Base-by-base conservation (phyloP, 2,113 vertebrate species). In the Phylloscopus whistleri region DNA sequence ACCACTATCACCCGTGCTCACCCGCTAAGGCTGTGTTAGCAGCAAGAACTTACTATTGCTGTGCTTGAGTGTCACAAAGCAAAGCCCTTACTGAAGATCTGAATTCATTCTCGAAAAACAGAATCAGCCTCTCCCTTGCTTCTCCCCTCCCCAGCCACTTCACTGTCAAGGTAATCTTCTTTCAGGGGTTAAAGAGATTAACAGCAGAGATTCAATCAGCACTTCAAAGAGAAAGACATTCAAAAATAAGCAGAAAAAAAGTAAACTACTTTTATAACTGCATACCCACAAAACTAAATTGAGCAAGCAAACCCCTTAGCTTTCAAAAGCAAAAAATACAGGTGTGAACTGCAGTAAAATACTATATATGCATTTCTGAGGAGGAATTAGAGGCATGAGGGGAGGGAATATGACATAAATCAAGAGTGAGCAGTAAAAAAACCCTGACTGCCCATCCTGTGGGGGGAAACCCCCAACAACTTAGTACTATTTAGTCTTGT, bases 131-230 rank as follows among this genome's bases (percentile, higher is more conserved):
- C 70, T 91, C 62, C 24, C 30, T 67, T 74, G 51, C 31, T 77
- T 77, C 44, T 78, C 60, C 77, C 68, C 64, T 84, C 56, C 76
- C 66, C 52, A 84, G 84, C 66, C 78, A 79, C 70, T 95, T 94
- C 66, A 75, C 79, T 87, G 91, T 53, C 89, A 79, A 75, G 14
- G 60, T 89, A 96, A 95, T 95, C 86, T 86, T 95, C 89, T 87
- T 89, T 87, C 41, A 73, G 58, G 37, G 66, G 62, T 93, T 87
- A 92, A 78, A 84, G 56, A 79, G 94, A 95, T 97, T 95, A 96
- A 91, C 59, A 62, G 44, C 44, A 74, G 72, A 92, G 88, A 94
- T 84, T 92, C 67, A 89, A 93, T 93, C 91, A 79, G 77, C 66
- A 78, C 77, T 95, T 92, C 84, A 94, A 92, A 86, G 56, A 53